Conservation (phyloP, 2,888 invertebrate species). For the Gymnosoma rotundatum region DNA sequence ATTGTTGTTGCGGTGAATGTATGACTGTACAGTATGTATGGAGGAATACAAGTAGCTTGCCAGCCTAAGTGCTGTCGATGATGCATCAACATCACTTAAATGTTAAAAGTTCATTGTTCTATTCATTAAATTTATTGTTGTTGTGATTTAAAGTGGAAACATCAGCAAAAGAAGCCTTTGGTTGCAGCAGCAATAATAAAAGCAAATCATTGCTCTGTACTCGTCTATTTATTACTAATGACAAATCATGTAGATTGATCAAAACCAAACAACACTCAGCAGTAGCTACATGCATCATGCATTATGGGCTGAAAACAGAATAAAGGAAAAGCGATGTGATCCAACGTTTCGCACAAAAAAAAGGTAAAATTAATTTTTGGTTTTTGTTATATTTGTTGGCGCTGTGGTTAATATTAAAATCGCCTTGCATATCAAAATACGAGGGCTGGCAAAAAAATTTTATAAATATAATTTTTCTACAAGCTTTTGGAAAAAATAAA, state of each 20-base stretch:
- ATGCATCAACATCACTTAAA: constrained; percentile 54
- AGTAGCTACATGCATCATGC: constrained; percentile 10
- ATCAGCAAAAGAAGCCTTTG: constrained; percentile 5
- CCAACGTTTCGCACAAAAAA: constrained; percentile 21
- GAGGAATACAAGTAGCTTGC: not conserved
- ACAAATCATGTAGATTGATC: constrained; percentile 41
- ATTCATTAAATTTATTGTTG: constrained; percentile 74
- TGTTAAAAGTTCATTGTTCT: constrained; percentile 73
- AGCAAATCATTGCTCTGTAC: not conserved
- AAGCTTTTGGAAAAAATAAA: too few species aligned
- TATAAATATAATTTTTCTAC: too few species aligned
- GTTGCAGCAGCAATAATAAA: constrained; percentile 7
- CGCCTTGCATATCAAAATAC: not conserved
- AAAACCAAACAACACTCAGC: constrained; percentile 1
- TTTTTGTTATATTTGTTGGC: constrained; percentile 11
- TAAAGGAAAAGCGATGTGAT: constrained; percentile 4
- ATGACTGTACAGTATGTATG: not conserved
- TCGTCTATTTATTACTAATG: constrained; percentile 36
- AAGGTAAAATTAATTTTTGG: not conserved
- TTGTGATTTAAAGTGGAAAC: constrained; percentile 63
- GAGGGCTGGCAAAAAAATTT: not conserved
- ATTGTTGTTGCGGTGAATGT: constrained; percentile 1
- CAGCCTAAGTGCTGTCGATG: constrained; percentile 41
- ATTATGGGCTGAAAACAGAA: not conserved
- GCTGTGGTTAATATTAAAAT: constrained; percentile 7